A percentile compares a stretch with the other conserved stretches of the same genome.
These are phyloP conservation scores for Hirtodrosophila cameraria DNA, from an alignment of 2,888 invertebrate species.

Conservation along the genomic window DNA sequence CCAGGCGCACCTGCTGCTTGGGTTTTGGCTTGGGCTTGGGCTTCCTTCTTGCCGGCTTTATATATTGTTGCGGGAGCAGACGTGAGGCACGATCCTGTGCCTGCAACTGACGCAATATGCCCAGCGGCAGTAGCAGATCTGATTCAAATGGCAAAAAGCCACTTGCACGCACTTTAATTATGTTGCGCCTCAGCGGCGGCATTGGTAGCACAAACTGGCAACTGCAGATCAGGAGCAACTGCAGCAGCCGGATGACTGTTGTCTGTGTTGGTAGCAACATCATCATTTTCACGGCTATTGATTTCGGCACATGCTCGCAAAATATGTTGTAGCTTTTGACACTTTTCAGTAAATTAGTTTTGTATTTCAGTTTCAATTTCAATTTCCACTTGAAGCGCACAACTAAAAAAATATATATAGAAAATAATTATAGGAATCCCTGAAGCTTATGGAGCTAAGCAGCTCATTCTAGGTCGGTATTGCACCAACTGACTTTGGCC, in stretches of 20 bases:
- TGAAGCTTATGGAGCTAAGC: slow-evolving; percentile 32
- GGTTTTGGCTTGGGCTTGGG: slow-evolving; percentile 19
- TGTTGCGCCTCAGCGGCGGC: slow-evolving; percentile 36
- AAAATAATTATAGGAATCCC: slow-evolving; percentile 9
- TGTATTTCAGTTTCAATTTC: not conserved
- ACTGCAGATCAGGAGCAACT: slow-evolving; percentile 12
- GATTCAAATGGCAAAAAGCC: slow-evolving; percentile 70
- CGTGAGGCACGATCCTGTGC: slow-evolving; percentile 59
- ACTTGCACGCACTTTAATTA: slow-evolving; percentile 63
- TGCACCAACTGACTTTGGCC: slow-evolving; percentile 68
- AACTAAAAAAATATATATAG: slow-evolving; percentile 19
- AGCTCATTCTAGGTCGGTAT: slow-evolving; percentile 70
- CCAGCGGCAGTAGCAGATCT: slow-evolving; percentile 60
- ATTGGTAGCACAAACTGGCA: slow-evolving; percentile 1
- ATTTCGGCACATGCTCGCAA: slow-evolving; percentile 21
- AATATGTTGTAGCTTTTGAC: not conserved
- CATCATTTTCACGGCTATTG: slow-evolving; percentile 15
- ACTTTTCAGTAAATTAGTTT: slow-evolving; percentile 3
- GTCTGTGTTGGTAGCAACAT: slow-evolving; percentile 4
- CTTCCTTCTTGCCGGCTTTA: slow-evolving; percentile 1
- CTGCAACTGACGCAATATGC: slow-evolving; percentile 62
- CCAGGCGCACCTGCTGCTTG: slow-evolving; percentile 63
- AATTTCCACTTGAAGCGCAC: slow-evolving; percentile 21
- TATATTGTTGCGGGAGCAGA: not conserved
- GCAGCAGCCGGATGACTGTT: slow-evolving; percentile 3